Conservation (phyloP, 2,113 vertebrate species). For the Thamnophis sirtalis region DNA sequence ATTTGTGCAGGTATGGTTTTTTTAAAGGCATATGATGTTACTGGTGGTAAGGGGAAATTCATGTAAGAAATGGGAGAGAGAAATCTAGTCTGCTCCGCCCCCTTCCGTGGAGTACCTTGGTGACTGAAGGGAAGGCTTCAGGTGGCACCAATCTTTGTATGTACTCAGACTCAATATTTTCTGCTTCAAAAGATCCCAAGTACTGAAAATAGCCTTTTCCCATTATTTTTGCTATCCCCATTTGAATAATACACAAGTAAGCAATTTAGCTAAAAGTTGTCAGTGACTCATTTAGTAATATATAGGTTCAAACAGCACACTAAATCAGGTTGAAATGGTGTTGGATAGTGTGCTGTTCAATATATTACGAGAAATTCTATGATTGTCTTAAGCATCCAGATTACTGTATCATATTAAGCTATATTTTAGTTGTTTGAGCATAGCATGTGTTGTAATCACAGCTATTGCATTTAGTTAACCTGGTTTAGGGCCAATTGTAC, state of each 20-base stretch:
- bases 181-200: background rate
- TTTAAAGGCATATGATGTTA: background rate
- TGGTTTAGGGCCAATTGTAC: background rate
- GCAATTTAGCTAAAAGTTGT: background rate
- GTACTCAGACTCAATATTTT: background rate
- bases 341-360: background rate
- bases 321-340: background rate
- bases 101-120: background rate
- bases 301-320: background rate
- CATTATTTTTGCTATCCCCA: background rate
- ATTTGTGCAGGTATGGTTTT: background rate
- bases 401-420: background rate
- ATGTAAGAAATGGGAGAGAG: background rate
- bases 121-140: background rate
- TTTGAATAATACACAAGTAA: background rate
- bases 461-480: background rate
- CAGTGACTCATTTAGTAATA: background rate
- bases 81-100: background rate
- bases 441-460: background rate
- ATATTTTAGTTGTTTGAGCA: background rate
- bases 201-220: background rate
- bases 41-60: background rate
- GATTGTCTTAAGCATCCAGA: background rate
- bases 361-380: background rate
- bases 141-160: background rate